Percentiles rank a stretch among this genome's conserved stretches.
phyloP scores from a whole-genome alignment of 2,888 invertebrate species.

The Emmelina monodactyla region DNA sequence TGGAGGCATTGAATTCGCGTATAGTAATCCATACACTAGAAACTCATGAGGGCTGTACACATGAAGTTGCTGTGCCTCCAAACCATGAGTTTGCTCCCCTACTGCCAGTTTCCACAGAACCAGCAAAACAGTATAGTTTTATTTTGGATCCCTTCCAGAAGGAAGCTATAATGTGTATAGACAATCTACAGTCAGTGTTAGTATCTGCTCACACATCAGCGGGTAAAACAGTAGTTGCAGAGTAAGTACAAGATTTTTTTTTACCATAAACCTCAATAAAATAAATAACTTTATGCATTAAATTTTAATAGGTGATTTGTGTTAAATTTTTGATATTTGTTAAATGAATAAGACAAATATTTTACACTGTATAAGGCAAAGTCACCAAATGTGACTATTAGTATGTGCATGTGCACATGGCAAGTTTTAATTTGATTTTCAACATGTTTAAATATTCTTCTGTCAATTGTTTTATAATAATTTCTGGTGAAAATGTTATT shows the following conservation, averaged over 20 bases:
- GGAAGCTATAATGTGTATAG: conserved; percentile 95
- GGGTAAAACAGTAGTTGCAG: conserved; percentile 99
- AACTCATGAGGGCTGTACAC: conserved; percentile 91
- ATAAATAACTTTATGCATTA: background rate
- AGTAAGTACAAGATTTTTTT: conserved; percentile 74
- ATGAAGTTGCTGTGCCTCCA: conserved; percentile 95
- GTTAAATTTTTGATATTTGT: background rate
- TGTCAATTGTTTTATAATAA: too few relatives aligned
- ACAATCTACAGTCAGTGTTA: conserved; percentile 97
- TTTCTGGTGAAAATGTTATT: too few relatives aligned
- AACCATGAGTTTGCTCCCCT: conserved; percentile 78
- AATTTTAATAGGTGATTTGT: too few relatives aligned
- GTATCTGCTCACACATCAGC: conserved; percentile 99
- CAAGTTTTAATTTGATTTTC: too few relatives aligned
- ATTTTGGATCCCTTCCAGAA: conserved; percentile 97
- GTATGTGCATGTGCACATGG: too few relatives aligned
- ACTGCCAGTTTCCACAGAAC: conserved; percentile 66
- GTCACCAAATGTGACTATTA: too few relatives aligned
- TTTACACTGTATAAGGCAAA: too few relatives aligned
- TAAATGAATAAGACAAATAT: background rate
- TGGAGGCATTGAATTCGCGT: conserved; percentile 79
- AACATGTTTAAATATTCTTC: too few relatives aligned
- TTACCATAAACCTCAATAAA: conserved; percentile 20
- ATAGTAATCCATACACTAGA: conserved; percentile 90
- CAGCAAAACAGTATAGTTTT: conserved; percentile 93